Conservation (phyloP, 2,797 vertebrate species). For the Petrocephalus sullivani region DNA sequence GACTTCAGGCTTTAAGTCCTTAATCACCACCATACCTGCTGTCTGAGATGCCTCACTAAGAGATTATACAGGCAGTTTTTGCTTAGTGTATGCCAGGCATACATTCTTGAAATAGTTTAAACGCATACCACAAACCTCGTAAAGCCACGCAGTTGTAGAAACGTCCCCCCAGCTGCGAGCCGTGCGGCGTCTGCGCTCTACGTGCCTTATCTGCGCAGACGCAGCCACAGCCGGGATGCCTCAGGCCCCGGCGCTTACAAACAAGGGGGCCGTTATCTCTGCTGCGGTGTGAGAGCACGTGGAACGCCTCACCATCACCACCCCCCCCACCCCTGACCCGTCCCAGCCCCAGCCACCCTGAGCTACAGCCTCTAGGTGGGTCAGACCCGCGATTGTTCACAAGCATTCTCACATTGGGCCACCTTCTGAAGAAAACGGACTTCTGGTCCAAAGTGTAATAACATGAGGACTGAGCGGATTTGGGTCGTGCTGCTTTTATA, state of each 20-base stretch:
- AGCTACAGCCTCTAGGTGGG: neutral
- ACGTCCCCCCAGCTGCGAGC: neutral
- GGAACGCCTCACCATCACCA: neutral
- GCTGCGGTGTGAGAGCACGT: neutral
- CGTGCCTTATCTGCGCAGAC: neutral
- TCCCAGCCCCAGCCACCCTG: neutral
- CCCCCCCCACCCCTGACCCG: neutral
- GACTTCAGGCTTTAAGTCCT: neutral
- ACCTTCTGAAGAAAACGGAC: neutral
- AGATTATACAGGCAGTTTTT: neutral
- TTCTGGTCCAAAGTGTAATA: conserved; percentile 3
- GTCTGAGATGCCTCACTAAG: neutral
- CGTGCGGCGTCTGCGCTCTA: neutral
- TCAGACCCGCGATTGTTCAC: neutral
- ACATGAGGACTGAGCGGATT: neutral
- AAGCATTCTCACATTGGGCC: neutral
- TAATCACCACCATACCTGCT: neutral
- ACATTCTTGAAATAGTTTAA: neutral
- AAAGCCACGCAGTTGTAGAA: neutral
- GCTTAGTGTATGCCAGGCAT: neutral
- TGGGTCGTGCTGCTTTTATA: neutral
- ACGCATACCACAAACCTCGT: neutral
- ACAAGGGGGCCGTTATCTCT: neutral
- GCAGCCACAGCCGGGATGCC: conserved; percentile 18
- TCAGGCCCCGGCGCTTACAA: neutral